These are phyloP conservation scores for Chymomyza caudatula DNA, from an alignment of 2,888 invertebrate genomes.

Conservation along the genomic window DNA sequence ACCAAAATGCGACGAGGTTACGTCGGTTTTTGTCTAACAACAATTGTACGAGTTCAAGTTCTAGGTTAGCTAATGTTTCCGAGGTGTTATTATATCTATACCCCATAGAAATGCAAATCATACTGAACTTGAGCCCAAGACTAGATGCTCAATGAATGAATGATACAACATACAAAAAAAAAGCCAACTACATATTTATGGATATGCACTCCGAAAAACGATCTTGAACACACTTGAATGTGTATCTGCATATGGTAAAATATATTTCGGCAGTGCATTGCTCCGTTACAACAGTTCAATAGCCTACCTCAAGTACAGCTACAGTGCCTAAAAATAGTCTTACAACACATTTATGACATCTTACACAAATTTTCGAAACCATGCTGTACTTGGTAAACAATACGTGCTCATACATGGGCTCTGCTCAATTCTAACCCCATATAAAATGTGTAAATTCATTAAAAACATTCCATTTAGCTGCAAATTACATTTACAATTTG, in stretches of 20 bases:
- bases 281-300: conserved; percentile 43
- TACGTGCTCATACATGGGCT: neutral
- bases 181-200: neutral
- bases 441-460: conserved; percentile 58
- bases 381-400: neutral
- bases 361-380: neutral
- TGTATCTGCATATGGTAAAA: neutral
- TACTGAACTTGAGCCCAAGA: conserved; percentile 10
- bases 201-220: neutral
- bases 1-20: conserved; percentile 1
- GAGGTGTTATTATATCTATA: conserved; percentile 19
- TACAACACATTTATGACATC: conserved; percentile 4
- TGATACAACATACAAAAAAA: neutral
- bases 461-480: conserved; percentile 64
- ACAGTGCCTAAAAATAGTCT: conserved; percentile 24
- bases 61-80: conserved; percentile 60
- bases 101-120: conserved; percentile 46
- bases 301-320: conserved; percentile 53
- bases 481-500: conserved; percentile 64
- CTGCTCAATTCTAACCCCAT: conserved; percentile 13
- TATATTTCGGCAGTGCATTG: conserved; percentile 32
- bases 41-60: conserved; percentile 53
- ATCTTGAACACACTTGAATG: neutral
- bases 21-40: conserved; percentile 31
- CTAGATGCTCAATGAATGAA: neutral